A percentile compares a stretch with the other conserved stretches of the same genome.
Conservation (phyloP, 2,888 invertebrate genomes). For the Prosopocoilus inquinatus region DNA sequence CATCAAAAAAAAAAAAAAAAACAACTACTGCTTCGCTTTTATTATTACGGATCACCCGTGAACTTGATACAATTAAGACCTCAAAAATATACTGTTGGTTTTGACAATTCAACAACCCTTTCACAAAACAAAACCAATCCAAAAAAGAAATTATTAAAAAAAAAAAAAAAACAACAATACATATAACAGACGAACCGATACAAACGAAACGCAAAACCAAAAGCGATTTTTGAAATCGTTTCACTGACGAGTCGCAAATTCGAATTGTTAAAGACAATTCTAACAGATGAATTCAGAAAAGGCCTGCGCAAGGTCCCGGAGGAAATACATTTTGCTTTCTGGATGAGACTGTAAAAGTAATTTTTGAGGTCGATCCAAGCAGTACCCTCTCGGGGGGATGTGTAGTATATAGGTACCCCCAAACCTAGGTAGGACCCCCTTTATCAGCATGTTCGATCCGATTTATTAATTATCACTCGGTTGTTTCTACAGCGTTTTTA, state of each 20-base stretch:
- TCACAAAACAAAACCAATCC: slow-evolving; percentile 27
- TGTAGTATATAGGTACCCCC: slow-evolving; percentile 45
- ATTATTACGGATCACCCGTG: slow-evolving; percentile 34
- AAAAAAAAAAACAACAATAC: slow-evolving; percentile 21
- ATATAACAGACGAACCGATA: slow-evolving; percentile 10
- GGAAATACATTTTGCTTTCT: slow-evolving; percentile 51
- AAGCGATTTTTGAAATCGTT: slow-evolving; percentile 5
- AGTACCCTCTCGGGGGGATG: slow-evolving; percentile 31
- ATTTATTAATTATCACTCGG: slow-evolving; percentile 18
- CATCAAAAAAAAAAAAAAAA: background rate
- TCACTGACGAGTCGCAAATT: background rate
- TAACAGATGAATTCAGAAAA: slow-evolving; percentile 53
- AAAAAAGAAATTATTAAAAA: background rate
- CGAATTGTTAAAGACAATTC: slow-evolving; percentile 51
- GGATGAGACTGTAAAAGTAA: slow-evolving; percentile 54
- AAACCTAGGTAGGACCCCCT: slow-evolving; percentile 49
- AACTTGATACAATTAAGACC: slow-evolving; percentile 47
- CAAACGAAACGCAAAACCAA: slow-evolving; percentile 8
- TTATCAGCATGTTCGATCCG: slow-evolving; percentile 37
- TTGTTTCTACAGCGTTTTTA: slow-evolving; percentile 30
- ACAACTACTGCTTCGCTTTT: slow-evolving; percentile 17
- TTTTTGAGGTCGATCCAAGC: slow-evolving; percentile 53
- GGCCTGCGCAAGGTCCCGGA: slow-evolving; percentile 46
- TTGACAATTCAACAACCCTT: slow-evolving; percentile 50
- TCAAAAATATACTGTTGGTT: slow-evolving; percentile 54